Conservation (phyloP, 2,888 invertebrate species). For the Cerastis leucographa region DNA sequence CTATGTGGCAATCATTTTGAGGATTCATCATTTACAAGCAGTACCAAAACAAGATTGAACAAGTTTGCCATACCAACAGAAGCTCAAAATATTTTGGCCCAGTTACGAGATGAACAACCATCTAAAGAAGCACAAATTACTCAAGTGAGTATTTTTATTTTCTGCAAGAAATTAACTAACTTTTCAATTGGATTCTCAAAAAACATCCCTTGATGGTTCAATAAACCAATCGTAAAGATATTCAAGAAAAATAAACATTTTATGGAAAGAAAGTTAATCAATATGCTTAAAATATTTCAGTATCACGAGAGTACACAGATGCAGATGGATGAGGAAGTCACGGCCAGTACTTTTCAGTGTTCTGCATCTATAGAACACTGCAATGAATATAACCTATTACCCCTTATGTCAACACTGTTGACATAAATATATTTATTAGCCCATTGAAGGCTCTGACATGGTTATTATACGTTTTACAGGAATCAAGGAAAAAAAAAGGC, state of each 20-base stretch:
- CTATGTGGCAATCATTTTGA: constrained; percentile 51
- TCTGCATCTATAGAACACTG: background rate
- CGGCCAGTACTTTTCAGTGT: background rate
- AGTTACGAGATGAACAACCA: background rate
- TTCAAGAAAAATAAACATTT: too few species aligned
- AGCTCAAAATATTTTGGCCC: constrained; percentile 17
- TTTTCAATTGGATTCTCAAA: too few species aligned
- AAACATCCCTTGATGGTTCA: too few species aligned
- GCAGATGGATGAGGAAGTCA: background rate
- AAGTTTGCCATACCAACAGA: constrained; percentile 30
- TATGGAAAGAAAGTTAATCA: too few species aligned
- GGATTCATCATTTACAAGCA: constrained; percentile 43
- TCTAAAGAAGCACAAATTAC: background rate
- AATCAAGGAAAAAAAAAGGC: constrained; percentile 1
- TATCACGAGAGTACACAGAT: background rate
- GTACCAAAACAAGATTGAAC: constrained; percentile 31
- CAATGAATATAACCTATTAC: background rate
- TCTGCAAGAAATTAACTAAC: too few species aligned
- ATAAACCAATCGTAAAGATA: too few species aligned
- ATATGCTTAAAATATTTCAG: background rate
- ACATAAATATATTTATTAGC: background rate
- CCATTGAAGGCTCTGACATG: background rate
- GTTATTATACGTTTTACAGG: background rate
- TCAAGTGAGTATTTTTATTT: background rate
- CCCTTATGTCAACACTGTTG: too few species aligned